phyloP scores from a whole-genome alignment of 2,888 invertebrate species.

The Apodemia zela region DNA sequence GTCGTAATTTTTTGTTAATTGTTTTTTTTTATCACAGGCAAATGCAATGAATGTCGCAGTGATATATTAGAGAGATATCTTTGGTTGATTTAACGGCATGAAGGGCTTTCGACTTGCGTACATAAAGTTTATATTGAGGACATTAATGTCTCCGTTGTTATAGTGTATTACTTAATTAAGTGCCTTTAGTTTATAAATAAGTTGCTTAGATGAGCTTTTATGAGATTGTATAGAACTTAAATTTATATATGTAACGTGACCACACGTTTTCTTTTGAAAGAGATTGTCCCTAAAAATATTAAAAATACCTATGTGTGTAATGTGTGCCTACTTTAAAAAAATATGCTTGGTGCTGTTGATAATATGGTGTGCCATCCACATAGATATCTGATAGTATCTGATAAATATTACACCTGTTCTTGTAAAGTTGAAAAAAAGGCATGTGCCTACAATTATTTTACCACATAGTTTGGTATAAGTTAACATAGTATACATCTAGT shows the following conservation, averaged over 20 bases:
- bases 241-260: neutral
- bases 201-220: conserved; percentile 4
- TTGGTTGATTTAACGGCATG: neutral
- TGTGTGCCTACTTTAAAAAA: no score
- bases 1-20: neutral
- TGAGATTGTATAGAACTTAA: neutral
- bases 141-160: conserved; percentile 3
- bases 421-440: no score
- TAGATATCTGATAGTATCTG: no score
- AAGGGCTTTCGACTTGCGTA: neutral
- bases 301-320: no score
- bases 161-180: conserved; percentile 8
- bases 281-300: no score
- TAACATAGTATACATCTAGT: no score
- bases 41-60: neutral
- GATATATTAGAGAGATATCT: neutral
- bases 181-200: neutral
- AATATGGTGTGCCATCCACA: no score
- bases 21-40: neutral
- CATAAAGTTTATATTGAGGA: neutral
- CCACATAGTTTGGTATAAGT: no score
- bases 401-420: no score
- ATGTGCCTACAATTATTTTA: no score
- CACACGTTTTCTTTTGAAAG: no score
- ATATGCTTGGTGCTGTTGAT: no score